Evolutionary conservation across 1,140 invertebrate genomes (phyloP), one percentile per base, ranked within the genome.

Genomic region (Cyclargus thomasi): DNA sequence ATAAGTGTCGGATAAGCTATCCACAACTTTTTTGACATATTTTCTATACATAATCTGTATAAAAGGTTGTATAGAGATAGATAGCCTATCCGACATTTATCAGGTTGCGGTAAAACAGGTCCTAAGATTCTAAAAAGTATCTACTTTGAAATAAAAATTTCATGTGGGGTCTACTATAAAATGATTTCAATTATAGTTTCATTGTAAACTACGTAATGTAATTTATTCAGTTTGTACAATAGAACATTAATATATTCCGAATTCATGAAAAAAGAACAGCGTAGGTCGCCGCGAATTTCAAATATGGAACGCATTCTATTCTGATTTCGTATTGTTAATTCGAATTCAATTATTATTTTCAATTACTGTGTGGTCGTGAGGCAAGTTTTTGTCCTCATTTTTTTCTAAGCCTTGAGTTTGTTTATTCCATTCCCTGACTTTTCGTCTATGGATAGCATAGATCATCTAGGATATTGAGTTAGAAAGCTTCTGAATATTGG

Each of bases 331-430:
- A 83, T 86, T 83, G 79, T 85, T 86, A 86, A 83, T 85, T 84
- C 78, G 72, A 86, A 86, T 87, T 87, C 83, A 88, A 88, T 87
- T 86, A 88, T 86, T 85, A 80, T 85, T 88, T 86, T 86, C 82
- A 83, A 88, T 86, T 86, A 84, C 82, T 76, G 80, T 80, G 77
- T 65, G 78, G 68, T 77, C 73, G 75, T 76, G 76, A 74, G 77
- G 65, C 69, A 70, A 72, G 70, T 69, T 47, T 59, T 83, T 85
- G 83, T 84, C 81, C 83, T 77, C 55, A 83, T 72, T 77, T 83
- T 78, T 80, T 85, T 81, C 77, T 76, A 63, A 66, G 29, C 53
- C 65, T 66, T 66, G 65, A 59, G 35, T 59, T 66, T 66, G 53
- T 66, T 65, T 39, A 47, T 22, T 53, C 39, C 22, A 53, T 53